Evolutionary conservation across 92 coral and sea anemone species (phyloP).

Genomic region (Isaurus tuberculatus): DNA sequence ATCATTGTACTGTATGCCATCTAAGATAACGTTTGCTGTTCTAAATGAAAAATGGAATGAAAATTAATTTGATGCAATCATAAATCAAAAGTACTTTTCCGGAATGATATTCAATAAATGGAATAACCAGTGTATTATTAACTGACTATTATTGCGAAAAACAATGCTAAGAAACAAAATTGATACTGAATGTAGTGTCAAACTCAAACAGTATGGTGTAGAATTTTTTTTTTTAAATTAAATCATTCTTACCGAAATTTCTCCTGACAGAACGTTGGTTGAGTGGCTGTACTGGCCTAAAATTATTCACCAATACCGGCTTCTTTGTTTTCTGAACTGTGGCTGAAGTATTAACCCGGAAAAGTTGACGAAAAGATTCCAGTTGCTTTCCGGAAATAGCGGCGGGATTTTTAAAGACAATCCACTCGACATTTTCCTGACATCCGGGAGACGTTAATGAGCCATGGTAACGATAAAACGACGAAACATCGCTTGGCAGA

Average conservation of each 20-base stretch:
- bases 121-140: too few species aligned
- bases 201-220: too few species aligned
- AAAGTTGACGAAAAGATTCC: constrained; percentile 56
- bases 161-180: too few species aligned
- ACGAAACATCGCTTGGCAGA: constrained; percentile 63
- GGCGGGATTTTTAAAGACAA: constrained; percentile 75
- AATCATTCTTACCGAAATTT: constrained; percentile 79
- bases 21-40: too few species aligned
- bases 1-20: too few species aligned
- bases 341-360: constrained; percentile 30
- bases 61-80: too few species aligned
- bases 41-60: too few species aligned
- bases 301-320: constrained; percentile 68
- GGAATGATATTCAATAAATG: too few species aligned
- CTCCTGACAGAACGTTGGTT: constrained; percentile 75
- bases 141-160: too few species aligned
- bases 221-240: background rate
- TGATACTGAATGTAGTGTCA: too few species aligned
- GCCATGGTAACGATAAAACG: constrained; percentile 84
- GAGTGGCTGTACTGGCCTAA: constrained; percentile 82
- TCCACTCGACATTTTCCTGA: constrained; percentile 88
- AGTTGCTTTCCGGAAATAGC: constrained; percentile 70
- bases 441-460: constrained; percentile 94
- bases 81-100: too few species aligned
- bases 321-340: constrained; percentile 52